Evolutionary conservation across 35 echinoderm and acorn worm species (phyloP), one percentile per base, ranked within the genome.

Genomic region (Diadema setosum): DNA sequence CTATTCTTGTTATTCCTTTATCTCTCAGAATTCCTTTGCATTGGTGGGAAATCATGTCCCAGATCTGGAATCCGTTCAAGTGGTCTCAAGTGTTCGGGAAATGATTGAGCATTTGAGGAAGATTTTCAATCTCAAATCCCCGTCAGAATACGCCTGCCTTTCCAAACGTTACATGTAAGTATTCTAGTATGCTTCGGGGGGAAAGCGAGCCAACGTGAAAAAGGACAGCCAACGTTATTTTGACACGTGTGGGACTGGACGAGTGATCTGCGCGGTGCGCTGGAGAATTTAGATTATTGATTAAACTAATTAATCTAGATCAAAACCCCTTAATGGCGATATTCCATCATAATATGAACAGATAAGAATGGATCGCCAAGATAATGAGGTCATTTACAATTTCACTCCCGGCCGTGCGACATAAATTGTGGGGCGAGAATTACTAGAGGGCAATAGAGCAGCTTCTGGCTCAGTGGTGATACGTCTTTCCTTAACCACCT

Each of bases 61-160:
- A 34, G 30, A 67, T 67, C 63, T 34, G n/a, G 37, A 67, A 67
- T 67, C 63, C 63, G 25, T 34, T 67, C 63, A 34, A 67, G 30
- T 6, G 63, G 63, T 67, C 63, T 34, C 63, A 67, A 34, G 63
- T 67, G 63, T 67, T 67, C 37, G 3, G 16, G 37, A 78, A 25
- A 78, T 78, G 73, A 78, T 78, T 78, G 73, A 78, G 40, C 73
- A 44, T 44, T 78, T 36, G 35, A 78, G 15, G 35, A 44, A 78
- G 40, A 44, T 42, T 78, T 78, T 78, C 73, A 78, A 78, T 78
- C 73, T 78, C 73, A 78, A 78, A 78, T 42, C 44, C 73, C 73
- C 73, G 27, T 24, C 9, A 11, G 48, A 52, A 11, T 52, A 11
- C 48, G 48, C n/a, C n/a, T n/a, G n/a, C n/a, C n/a, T n/a, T n/a